Evolutionary conservation across 37 sponge, comb jelly and placozoan species (phyloP).

Genomic region (Geodia barretti): DNA sequence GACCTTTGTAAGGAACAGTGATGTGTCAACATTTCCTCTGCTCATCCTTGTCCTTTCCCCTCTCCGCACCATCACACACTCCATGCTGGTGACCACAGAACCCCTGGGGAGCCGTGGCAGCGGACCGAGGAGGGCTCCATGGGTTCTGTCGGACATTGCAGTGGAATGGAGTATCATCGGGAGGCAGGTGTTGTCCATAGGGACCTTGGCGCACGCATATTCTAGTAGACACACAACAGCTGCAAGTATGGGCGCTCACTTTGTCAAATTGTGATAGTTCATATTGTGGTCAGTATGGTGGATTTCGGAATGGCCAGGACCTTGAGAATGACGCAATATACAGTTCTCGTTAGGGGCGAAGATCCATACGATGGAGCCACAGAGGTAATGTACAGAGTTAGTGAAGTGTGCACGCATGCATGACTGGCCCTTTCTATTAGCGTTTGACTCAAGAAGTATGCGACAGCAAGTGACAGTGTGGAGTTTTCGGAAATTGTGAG

Average conservation of each 20-base stretch:
- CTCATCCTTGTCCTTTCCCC: background rate
- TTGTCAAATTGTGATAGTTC: background rate
- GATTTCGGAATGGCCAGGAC: constrained; percentile 59
- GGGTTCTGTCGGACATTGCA: constrained; percentile 13
- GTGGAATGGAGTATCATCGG: constrained; percentile 6
- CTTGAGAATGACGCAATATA: constrained; percentile 35
- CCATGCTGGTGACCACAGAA: too few species aligned
- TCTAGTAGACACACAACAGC: constrained; percentile 1
- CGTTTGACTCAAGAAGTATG: background rate
- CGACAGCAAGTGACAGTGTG: constrained; percentile 42
- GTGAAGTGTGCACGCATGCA: background rate
- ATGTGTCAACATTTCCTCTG: background rate
- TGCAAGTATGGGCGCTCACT: constrained; percentile 1
- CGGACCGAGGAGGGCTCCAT: background rate
- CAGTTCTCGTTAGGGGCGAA: constrained; percentile 10
- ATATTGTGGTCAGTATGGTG: background rate
- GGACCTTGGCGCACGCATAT: constrained; percentile 24
- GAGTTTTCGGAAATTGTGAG: constrained; percentile 30
- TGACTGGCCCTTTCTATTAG: background rate
- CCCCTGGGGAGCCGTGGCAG: background rate
- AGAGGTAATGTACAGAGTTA: constrained; percentile 20
- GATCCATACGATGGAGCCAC: constrained; percentile 46
- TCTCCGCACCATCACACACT: too few species aligned
- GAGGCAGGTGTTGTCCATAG: constrained; percentile 7
- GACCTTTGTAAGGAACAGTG: constrained; percentile 13